Percentiles rank a stretch among this genome's conserved stretches.
Evolutionary conservation across 2,113 vertebrate species (phyloP).

Genomic region (Phoenicopterus ruber): DNA sequence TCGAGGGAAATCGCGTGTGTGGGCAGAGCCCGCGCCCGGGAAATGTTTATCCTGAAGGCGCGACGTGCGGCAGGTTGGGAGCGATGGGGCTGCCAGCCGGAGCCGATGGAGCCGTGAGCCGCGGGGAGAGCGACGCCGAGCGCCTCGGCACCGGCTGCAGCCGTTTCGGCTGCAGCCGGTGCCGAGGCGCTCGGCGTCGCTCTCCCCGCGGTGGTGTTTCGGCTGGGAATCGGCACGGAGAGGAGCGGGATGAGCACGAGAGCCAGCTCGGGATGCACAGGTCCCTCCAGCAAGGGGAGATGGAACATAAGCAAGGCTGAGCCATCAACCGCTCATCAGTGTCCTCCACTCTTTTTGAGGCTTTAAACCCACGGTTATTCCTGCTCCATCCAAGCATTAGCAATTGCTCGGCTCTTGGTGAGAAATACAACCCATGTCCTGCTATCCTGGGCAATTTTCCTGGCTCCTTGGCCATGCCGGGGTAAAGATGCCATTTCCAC

Average conservation of each 20-base stretch:
- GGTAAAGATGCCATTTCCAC: neutral
- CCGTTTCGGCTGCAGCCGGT: neutral
- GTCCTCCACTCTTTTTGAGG: neutral
- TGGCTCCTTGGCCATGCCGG: accelerated
- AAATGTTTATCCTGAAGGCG: slow-evolving; percentile 32
- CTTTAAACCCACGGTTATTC: neutral
- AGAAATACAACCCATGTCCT: accelerated
- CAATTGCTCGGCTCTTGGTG: neutral
- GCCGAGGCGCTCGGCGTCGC: neutral
- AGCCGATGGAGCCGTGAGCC: neutral
- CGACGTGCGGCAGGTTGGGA: neutral
- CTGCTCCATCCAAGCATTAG: neutral
- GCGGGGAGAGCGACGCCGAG: neutral
- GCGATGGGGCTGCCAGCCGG: neutral
- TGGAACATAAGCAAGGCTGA: neutral
- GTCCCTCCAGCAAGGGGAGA: neutral
- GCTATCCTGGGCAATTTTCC: neutral
- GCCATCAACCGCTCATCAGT: neutral
- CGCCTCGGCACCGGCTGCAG: neutral
- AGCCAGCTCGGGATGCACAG: neutral
- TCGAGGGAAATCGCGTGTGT: neutral
- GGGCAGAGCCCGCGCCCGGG: neutral
- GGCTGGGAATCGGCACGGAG: neutral
- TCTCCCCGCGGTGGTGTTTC: accelerated
- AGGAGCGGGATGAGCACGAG: neutral